These are phyloP conservation scores for Andricus grossulariae DNA, from an alignment of 1,140 invertebrate genomes.

Conservation along the genomic window DNA sequence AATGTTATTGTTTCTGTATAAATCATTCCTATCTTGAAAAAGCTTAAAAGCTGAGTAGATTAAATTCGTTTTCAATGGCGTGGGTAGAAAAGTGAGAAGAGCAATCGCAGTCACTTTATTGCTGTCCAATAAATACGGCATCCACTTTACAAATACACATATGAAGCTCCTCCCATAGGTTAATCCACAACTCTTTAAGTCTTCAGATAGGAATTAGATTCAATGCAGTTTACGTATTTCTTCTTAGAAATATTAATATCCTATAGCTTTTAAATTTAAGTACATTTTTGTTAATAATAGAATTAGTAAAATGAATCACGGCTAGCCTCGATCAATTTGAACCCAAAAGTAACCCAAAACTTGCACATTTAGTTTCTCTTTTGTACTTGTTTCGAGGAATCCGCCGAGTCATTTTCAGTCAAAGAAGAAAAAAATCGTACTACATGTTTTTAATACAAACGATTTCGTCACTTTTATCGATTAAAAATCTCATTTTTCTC, in stretches of 20 bases:
- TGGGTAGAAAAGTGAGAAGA: conserved; percentile 54
- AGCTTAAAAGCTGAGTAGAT: conserved; percentile 10
- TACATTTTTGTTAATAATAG: no score
- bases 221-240: neutral
- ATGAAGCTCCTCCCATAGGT: neutral
- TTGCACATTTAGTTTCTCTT: no score
- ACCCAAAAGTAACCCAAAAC: no score
- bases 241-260: neutral
- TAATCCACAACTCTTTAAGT: neutral
- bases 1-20: neutral
- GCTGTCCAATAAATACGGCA: conserved; percentile 49
- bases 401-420: no score
- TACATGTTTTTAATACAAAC: no score
- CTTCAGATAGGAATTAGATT: neutral
- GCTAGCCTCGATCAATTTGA: no score
- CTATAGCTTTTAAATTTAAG: neutral
- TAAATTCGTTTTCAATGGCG: conserved; percentile 31
- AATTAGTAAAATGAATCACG: no score
- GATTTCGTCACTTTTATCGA: no score
- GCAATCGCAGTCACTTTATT: conserved; percentile 58
- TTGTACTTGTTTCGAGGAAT: no score
- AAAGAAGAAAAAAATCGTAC: no score
- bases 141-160: conserved; percentile 10
- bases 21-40: conserved; percentile 6
- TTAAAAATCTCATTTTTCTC: no score